phyloP scores from a whole-genome alignment of 2,797 vertebrate species.

The Argentina silus region DNA sequence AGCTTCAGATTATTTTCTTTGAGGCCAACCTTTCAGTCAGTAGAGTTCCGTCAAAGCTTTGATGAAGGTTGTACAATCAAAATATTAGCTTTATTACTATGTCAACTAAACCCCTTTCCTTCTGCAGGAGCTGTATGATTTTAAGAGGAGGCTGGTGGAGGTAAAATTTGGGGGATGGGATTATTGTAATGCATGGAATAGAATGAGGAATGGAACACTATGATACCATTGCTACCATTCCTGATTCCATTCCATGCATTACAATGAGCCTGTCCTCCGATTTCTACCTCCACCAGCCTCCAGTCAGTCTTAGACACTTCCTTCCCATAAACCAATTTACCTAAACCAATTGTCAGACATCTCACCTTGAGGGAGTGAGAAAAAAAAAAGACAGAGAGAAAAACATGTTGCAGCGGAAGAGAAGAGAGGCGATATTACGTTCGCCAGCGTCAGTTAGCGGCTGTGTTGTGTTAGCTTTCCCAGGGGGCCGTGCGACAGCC shows the following conservation, averaged over 20 bases:
- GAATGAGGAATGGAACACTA: too few relatives aligned
- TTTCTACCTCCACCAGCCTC: too few relatives aligned
- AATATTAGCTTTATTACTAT: constrained; percentile 24
- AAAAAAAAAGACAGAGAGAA: neutral
- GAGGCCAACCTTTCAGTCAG: neutral
- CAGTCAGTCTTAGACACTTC: constrained; percentile 42
- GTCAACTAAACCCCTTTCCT: too few relatives aligned
- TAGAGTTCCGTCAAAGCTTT: neutral
- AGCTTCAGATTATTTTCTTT: neutral
- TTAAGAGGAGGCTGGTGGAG: too few relatives aligned
- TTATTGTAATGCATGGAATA: too few relatives aligned
- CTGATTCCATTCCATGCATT: too few relatives aligned
- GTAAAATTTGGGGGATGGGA: too few relatives aligned
- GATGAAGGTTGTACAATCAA: neutral
- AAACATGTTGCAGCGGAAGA: constrained; percentile 1
- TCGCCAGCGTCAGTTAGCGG: constrained; percentile 48
- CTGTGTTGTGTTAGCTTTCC: constrained; percentile 57
- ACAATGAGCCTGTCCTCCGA: too few relatives aligned
- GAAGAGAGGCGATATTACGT: neutral
- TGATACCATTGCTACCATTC: too few relatives aligned
- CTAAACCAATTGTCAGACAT: constrained; percentile 52
- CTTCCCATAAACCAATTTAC: constrained; percentile 50
- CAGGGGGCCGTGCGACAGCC: constrained; percentile 54
- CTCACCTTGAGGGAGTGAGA: constrained; percentile 31
- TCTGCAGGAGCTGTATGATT: too few relatives aligned